phyloP scores from a whole-genome alignment of 2,113 vertebrate species.

The Nycticorax nycticorax region DNA sequence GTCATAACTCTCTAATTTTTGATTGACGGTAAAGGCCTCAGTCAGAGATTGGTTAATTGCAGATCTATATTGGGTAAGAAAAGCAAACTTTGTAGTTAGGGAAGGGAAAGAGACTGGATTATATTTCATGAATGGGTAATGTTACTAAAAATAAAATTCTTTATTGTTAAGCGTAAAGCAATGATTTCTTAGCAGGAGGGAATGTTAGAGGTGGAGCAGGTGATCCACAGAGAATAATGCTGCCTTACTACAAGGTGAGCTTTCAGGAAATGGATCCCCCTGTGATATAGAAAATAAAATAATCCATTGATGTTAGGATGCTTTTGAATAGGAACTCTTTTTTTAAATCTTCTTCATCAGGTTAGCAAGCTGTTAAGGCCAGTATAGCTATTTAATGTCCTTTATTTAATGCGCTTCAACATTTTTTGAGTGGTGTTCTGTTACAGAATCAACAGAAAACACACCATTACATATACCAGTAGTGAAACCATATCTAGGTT shows the following conservation, averaged over 20 bases:
- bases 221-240: background rate
- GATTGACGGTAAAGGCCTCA: background rate
- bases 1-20: background rate
- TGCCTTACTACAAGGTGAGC: background rate
- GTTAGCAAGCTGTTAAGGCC: background rate
- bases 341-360: background rate
- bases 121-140: background rate
- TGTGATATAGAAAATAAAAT: background rate
- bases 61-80: background rate
- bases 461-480: rapidly evolving
- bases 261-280: background rate
- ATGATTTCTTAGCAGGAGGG: background rate
- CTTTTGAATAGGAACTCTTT: background rate
- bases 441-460: background rate
- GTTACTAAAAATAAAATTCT: background rate
- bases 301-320: background rate
- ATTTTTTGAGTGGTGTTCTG: background rate
- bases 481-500: background rate
- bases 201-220: background rate
- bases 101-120: background rate
- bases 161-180: background rate
- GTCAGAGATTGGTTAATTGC: background rate
- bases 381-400: background rate
- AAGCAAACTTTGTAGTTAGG: background rate
- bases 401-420: background rate